Conservation (phyloP, 2,797 vertebrate genomes). For the Linurgus olivaceus region DNA sequence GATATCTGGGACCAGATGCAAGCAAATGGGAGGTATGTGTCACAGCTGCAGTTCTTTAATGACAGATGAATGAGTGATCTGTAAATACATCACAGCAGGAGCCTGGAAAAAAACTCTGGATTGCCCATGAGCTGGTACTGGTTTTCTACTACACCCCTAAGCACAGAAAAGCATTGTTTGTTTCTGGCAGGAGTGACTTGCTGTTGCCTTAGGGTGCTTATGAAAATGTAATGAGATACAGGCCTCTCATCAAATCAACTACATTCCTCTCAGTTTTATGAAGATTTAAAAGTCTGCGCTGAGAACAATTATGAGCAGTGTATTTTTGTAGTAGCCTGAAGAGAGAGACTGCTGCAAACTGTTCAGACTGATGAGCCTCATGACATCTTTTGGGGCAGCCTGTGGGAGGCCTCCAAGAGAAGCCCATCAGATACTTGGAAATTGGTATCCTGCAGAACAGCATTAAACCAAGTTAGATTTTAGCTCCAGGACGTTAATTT, state of each 20-base stretch:
- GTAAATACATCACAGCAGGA: not conserved
- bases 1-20: slow-evolving; percentile 89
- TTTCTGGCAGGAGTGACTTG: not conserved
- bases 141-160: not conserved
- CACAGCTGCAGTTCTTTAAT: not conserved
- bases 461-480: not conserved
- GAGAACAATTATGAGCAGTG: not conserved
- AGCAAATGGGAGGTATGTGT: slow-evolving; percentile 89
- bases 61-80: not conserved
- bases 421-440: not conserved
- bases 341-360: not conserved
- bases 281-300: not conserved
- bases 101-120: not conserved
- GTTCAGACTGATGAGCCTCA: not conserved
- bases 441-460: not conserved
- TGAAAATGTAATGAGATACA: not conserved
- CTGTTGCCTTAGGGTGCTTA: not conserved
- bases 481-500: not conserved
- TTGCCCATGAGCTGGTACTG: not conserved
- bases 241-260: not conserved
- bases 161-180: not conserved
- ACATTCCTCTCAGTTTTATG: not conserved
- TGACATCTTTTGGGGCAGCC: not conserved
- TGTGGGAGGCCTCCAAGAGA: not conserved
- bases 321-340: not conserved